Evolutionary conservation across 2,113 vertebrate species (phyloP), one percentile per base, ranked within the genome.

Genomic region (Dicrurus megarhynchus): DNA sequence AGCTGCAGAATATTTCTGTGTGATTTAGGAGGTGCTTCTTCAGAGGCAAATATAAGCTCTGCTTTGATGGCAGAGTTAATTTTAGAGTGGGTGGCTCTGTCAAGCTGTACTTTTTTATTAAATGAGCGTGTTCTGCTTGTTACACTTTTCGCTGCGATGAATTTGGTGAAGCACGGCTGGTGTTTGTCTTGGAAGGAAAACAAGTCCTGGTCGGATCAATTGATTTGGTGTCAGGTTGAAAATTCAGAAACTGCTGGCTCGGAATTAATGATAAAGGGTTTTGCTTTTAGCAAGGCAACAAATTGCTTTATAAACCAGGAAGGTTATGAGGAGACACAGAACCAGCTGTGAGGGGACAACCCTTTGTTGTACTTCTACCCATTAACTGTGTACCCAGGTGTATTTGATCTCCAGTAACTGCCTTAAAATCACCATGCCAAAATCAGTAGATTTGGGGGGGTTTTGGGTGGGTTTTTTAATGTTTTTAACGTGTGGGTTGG

Each of bases 41-140:
- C 55, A 16, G 61, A 4, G 18, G 59, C 23, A 41, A 68, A 50
- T 6, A 15, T 0, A 18, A 86, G 89, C 89, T 93, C 52, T 64
- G 80, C 87, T 89, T 84, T 18, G 61, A 84, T 70, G 87, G 81
- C 86, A 81, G 88, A 88, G 82, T 85, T 96, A 87, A 97, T 96
- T 93, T 95, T 74, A 69, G 85, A 96, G 95, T 90, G 87, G 91
- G 93, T 67, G 95, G 91, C 84, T 90, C 75, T 87, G 64, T 90
- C 96, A 91, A 52, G 95, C 91, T 93, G 79, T 64, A 84, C 50
- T 85, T 85, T 60, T 81, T 59, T 85, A 30, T 84, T 82, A 83
- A 94, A 94, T 39, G 56, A 92, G 85, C 44, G 1, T 16, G 90
- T 92, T 95, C 88, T 79, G 84, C 84, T 69, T 26, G 55, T 86